Percentiles rank a stretch among this genome's conserved stretches.
Conservation (phyloP, 2,113 vertebrate species). For the Hyla sarda region DNA sequence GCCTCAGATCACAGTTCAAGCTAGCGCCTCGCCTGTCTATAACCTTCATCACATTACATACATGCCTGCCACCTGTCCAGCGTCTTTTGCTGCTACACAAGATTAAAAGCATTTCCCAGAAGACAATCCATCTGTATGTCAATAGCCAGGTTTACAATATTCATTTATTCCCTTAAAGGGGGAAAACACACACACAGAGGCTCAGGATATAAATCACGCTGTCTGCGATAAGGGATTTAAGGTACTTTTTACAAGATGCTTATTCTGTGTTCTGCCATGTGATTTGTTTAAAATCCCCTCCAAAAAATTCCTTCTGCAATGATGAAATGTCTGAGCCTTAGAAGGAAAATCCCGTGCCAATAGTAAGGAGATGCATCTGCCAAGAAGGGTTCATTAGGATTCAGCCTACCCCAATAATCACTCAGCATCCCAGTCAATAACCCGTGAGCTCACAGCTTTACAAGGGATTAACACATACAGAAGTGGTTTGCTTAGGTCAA, state of each 20-base stretch:
- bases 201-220: neutral
- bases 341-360: conserved; percentile 30
- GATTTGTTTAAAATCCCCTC: conserved; percentile 34
- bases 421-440: conserved; percentile 54
- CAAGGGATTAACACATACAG: conserved; percentile 51
- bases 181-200: neutral
- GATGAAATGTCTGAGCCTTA: conserved; percentile 45
- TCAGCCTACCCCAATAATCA: conserved; percentile 50
- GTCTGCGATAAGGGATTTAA: conserved; percentile 16
- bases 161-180: neutral
- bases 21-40: neutral
- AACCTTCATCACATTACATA: neutral
- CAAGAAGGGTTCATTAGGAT: conserved; percentile 52
- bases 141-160: neutral
- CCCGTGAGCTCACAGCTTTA: conserved; percentile 45
- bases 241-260: conserved; percentile 7
- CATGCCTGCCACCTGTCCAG: neutral
- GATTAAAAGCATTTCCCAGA: conserved; percentile 17
- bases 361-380: conserved; percentile 40
- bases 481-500: conserved; percentile 53
- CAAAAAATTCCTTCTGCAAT: conserved; percentile 32
- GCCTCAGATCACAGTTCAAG: neutral
- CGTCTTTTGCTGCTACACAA: neutral
- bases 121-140: neutral
- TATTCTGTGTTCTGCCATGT: conserved; percentile 22